phyloP scores from a whole-genome alignment of 2,888 invertebrate genomes.

The Polyploca ridens region DNA sequence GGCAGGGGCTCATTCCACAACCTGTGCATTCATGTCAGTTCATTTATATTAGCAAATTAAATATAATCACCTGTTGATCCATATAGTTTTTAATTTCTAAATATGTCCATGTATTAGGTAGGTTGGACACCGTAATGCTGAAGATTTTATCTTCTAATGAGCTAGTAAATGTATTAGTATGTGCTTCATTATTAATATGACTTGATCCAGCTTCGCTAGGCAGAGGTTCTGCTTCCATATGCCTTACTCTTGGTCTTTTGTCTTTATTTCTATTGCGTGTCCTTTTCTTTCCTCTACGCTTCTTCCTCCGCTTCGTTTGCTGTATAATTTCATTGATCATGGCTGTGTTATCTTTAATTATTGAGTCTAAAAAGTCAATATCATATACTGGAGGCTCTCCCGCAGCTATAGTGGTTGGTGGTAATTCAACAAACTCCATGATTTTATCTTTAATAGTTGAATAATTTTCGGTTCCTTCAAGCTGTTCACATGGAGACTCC shows the following conservation, averaged over 20 bases:
- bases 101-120: slow-evolving; percentile 40
- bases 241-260: background rate
- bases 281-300: background rate
- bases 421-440: background rate
- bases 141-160: slow-evolving; percentile 25
- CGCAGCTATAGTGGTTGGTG: background rate
- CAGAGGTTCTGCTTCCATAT: background rate
- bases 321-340: background rate
- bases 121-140: slow-evolving; percentile 36
- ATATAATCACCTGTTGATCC: slow-evolving; percentile 35
- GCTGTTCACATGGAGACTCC: background rate
- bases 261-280: background rate
- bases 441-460: background rate
- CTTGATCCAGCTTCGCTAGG: background rate
- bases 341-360: background rate
- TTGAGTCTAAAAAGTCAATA: background rate
- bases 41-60: background rate
- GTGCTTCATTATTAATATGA: background rate
- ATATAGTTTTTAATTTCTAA: slow-evolving; percentile 45
- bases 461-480: background rate
- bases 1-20: too few species aligned
- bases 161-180: background rate
- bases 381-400: background rate
- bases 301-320: background rate
- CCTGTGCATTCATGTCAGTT: too few species aligned